These are phyloP conservation scores for Drosophila ambigua DNA, from an alignment of 1,140 invertebrate species.

Conservation along the genomic window DNA sequence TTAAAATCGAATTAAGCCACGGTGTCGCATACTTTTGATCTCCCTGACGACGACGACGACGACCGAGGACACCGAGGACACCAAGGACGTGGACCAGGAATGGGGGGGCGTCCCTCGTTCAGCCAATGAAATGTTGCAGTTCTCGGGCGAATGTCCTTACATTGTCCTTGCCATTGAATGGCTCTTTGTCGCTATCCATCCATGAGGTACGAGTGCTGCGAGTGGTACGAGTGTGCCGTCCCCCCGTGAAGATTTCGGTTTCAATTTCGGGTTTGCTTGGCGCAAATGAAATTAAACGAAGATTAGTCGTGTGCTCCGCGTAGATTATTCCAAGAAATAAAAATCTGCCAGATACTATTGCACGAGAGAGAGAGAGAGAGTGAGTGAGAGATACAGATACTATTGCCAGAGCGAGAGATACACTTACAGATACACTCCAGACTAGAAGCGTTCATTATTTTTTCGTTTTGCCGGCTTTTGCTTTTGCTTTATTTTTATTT, in stretches of 20 bases:
- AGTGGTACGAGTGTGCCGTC: background rate
- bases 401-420: background rate
- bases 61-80: conserved; percentile 16
- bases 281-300: conserved; percentile 82
- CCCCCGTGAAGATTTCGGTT: conserved; percentile 48
- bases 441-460: conserved; percentile 70
- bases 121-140: conserved; percentile 80
- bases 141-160: conserved; percentile 70
- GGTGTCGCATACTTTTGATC: conserved; percentile 82
- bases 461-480: conserved; percentile 69
- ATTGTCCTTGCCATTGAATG: conserved; percentile 72
- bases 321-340: conserved; percentile 82
- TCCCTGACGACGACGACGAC: conserved; percentile 54
- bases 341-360: conserved; percentile 56
- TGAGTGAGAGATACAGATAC: background rate
- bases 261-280: conserved; percentile 70
- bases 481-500: conserved; percentile 62
- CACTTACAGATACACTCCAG: conserved; percentile 9
- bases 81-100: too few species aligned
- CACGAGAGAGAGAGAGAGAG: too few species aligned
- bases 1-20: conserved; percentile 82
- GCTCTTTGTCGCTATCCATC: conserved; percentile 23
- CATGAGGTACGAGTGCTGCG: conserved; percentile 30
- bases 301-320: conserved; percentile 78
- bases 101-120: conserved; percentile 16